Base-by-base conservation (phyloP, 2,113 vertebrate genomes). In the Cephalopterus ornatus region DNA sequence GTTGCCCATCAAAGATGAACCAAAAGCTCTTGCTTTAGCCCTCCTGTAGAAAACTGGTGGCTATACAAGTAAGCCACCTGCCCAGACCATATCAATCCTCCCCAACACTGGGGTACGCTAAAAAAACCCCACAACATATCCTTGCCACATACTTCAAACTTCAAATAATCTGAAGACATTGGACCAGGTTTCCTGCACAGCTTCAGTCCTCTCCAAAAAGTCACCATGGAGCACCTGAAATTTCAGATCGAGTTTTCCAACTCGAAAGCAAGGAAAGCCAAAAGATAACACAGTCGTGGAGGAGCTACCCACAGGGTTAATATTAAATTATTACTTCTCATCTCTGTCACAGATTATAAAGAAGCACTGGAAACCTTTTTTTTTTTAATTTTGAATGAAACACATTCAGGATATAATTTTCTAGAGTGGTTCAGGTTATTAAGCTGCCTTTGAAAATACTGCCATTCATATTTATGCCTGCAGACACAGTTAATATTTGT, bases 381-480 rank as follows among this genome's bases (percentile, higher is more conserved):
- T 56, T 47, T 52, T 65, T 90, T 63, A 1, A 30, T 49, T 80
- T 65, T 26, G 8, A 83, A 91, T 56, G 27, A 77, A 86, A 71
- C 24, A 39, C 20, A 56, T 46, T 62, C 32, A 72, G n/a, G 15
- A 89, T 49, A 37, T 49, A 49, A 92, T 94, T 84, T 88, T 62
- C 80, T 66, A 18, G 22, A 93, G 70, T 41, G 37, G 77, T 85
- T 90, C 46, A 71, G 65, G 81, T 85, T 94, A 92, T 95, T 95
- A 89, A 89, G 26, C 28, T 74, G 77, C 46, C 81, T 92, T 92
- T 87, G 37, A 96, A 95, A 95, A 89, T 15, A 61, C 33, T 62
- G 59, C 9, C 68, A 49, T 84, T 93, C 63, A 71, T 85, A 92
- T 53, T 84, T 53, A 77, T 81, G 85, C 59, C 81, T 71, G 50